Percentiles rank a stretch among this genome's conserved stretches.
phyloP scores from a whole-genome alignment of 2,888 invertebrate genomes.

The Standfussiana lucernea region DNA sequence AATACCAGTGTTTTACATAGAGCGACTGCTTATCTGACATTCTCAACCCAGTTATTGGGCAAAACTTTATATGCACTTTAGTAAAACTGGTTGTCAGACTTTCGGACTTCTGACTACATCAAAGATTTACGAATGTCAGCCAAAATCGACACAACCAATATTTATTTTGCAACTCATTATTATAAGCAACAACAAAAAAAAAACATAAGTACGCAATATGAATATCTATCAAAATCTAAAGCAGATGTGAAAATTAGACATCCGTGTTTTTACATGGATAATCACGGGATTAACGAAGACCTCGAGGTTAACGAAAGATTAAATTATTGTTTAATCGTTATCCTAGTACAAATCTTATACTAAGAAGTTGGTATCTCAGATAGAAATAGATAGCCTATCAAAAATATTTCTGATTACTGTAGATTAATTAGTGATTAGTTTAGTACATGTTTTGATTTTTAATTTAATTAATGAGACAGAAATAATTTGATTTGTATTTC shows the following conservation, averaged over 20 bases:
- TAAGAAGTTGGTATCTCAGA: slow-evolving; percentile 53
- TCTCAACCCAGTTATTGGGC: no score
- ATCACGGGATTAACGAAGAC: slow-evolving; percentile 61
- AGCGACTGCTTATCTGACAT: background rate
- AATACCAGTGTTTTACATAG: background rate
- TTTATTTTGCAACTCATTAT: slow-evolving; percentile 3
- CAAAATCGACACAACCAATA: background rate
- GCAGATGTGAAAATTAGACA: slow-evolving; percentile 10
- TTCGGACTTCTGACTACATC: background rate
- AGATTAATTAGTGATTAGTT: slow-evolving; percentile 64
- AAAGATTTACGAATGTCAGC: background rate
- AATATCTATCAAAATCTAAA: slow-evolving; percentile 5
- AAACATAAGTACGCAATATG: background rate
- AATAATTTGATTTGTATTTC: slow-evolving; percentile 21
- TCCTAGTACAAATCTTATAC: slow-evolving; percentile 54
- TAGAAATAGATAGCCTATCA: slow-evolving; percentile 62
- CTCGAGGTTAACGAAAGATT: slow-evolving; percentile 62
- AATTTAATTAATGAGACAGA: slow-evolving; percentile 44
- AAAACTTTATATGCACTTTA: no score
- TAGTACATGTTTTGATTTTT: slow-evolving; percentile 63
- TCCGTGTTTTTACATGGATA: slow-evolving; percentile 56
- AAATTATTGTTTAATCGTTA: slow-evolving; percentile 43
- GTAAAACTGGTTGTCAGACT: background rate
- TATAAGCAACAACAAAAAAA: background rate
- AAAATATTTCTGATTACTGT: slow-evolving; percentile 57